Base-by-base conservation (phyloP, 2,888 invertebrate species). In the Rugalucina vietnamica region DNA sequence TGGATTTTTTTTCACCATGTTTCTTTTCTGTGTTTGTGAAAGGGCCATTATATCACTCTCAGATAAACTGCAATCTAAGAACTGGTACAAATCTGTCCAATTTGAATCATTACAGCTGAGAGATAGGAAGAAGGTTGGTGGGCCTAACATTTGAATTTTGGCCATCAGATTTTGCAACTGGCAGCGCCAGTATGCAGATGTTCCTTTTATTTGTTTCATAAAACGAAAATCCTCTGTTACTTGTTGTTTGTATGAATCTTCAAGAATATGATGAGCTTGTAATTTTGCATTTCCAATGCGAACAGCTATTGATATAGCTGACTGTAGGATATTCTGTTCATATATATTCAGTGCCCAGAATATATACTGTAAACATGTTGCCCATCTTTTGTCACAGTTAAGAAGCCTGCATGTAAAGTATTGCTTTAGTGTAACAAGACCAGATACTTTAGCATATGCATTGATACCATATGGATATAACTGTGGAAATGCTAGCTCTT, bases 121-220 rank as follows among this genome's bases (percentile, higher is more conserved):
- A 24, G 82, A 82, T 34, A 82, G 12, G 71, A 82, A 82, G 37
- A 82, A 82, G 36, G 82, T 78, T 49, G 82, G n/a, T n/a, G n/a
- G n/a, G n/a, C n/a, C n/a, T n/a, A n/a, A n/a, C n/a, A n/a, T n/a
- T n/a, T n/a, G n/a, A n/a, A n/a, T n/a, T n/a, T n/a, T n/a, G n/a
- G n/a, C n/a, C n/a, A n/a, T n/a, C n/a, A n/a, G n/a, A n/a, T n/a
- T n/a, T n/a, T n/a, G n/a, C n/a, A n/a, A n/a, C n/a, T n/a, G n/a
- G n/a, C n/a, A n/a, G n/a, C n/a, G n/a, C n/a, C n/a, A n/a, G n/a
- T n/a, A n/a, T n/a, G 82, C 74, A 43, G 82, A 57, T 24, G 78
- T 82, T 12, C 82, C 82, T 65, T 65, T 73, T n/a, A 78, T 70
- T 32, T 78, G 8, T 69, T 78, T 82, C 82, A 82, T 82, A 34